Base-by-base conservation (phyloP, 2,888 invertebrate species). In the Amitus sp. region DNA sequence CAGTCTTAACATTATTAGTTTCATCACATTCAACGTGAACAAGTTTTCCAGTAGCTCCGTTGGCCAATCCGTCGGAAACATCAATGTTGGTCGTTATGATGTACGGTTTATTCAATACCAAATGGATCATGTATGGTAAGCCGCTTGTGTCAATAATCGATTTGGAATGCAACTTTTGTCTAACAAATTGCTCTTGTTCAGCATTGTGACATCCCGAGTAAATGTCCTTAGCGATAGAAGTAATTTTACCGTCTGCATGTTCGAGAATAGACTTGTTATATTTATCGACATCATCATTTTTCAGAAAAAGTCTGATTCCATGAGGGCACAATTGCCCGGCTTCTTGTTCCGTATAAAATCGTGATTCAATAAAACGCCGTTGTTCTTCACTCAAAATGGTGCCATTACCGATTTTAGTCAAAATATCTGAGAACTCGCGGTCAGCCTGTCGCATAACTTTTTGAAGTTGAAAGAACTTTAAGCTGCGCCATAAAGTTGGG, bases 381-480 rank as follows among this genome's bases (percentile, higher is more conserved):
- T 76, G 62, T 47, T 70, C 52, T 33, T 57, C 20, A 10, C 55
- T 54, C 52, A 71, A 62, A 58, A 50, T 40, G 6, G 59, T 47
- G 47, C 72, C 73, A 66, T 73, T 65, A 3, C 74, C 75, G 54
- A 76, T 72, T 72, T 77, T 76, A 20, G 74, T 75, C 9, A 78
- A 73, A 68, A 78, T 80, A 52, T 10, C 28, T 58, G n/a, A n/a
- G n/a, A n/a, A n/a, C n/a, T n/a, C n/a, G n/a, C 54, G 68, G 58
- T 79, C 70, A 27, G 70, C 55, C 72, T 81, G 79, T 52, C 76
- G 68, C 63, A 79, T 75, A 5, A 78, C 75, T 67, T 76, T 51
- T 4, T 46, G 65, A 12, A 79, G 52, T 64, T 71, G 63, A 58
- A 67, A 79, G 68, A 71, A 78, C 50, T 76, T 62, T 1, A 80